Conservation (phyloP, 1,140 invertebrate species). For the Polypedilum vanderplanki region DNA sequence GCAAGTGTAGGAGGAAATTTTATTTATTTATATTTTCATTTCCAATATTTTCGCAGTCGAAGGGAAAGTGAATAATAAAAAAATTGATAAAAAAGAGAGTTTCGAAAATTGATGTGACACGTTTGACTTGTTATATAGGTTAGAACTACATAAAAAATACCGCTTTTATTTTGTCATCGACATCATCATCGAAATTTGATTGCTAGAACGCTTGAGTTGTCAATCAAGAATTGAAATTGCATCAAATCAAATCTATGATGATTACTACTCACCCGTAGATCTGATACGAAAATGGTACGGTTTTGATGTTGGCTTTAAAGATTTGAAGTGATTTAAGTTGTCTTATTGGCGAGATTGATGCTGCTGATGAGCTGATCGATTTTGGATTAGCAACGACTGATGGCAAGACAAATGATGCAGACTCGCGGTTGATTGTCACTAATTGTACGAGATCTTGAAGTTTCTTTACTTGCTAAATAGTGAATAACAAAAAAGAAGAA, state of each 20-base stretch:
- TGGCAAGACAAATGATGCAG: constrained; percentile 32
- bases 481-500: background rate
- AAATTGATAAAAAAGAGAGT: background rate
- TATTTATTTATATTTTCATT: background rate
- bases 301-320: constrained; percentile 43
- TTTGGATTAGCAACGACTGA: constrained; percentile 23
- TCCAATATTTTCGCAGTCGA: background rate
- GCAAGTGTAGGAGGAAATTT: background rate
- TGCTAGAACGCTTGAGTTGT: background rate
- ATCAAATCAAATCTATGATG: background rate
- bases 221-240: background rate
- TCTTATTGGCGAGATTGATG: constrained; percentile 37
- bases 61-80: background rate
- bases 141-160: background rate
- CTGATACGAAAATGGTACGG: constrained; percentile 43
- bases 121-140: background rate
- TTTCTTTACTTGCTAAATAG: constrained; percentile 43
- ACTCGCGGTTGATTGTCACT: constrained; percentile 42
- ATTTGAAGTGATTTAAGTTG: constrained; percentile 42
- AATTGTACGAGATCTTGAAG: constrained; percentile 43
- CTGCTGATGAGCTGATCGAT: constrained; percentile 24
- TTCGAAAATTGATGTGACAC: background rate
- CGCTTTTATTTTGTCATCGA: background rate
- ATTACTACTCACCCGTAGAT: constrained; percentile 41
- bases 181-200: background rate